Conservation (phyloP, 2,113 vertebrate genomes). For the Struthidea cinerea region DNA sequence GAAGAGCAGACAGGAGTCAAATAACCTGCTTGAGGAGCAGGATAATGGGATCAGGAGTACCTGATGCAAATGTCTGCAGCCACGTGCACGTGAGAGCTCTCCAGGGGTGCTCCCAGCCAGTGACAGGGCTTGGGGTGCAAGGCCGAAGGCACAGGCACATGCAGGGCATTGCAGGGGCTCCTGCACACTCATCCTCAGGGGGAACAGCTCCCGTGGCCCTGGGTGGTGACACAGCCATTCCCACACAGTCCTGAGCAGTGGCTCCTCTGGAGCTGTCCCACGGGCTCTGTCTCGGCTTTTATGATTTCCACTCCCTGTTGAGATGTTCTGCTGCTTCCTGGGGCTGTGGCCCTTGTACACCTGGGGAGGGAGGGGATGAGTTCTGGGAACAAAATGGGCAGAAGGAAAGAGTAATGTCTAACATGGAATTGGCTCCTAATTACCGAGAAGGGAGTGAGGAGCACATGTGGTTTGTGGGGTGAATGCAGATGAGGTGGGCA, state of each 20-base stretch:
- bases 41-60: fast-evolving
- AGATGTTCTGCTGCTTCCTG: not conserved
- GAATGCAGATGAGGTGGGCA: not conserved
- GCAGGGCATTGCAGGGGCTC: not conserved
- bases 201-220: fast-evolving
- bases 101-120: fast-evolving
- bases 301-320: fast-evolving
- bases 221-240: not conserved
- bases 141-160: fast-evolving
- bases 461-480: not conserved
- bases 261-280: not conserved
- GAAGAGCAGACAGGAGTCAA: not conserved
- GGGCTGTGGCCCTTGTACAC: not conserved
- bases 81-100: fast-evolving
- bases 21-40: not conserved
- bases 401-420: not conserved
- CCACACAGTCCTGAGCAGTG: not conserved
- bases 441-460: not conserved
- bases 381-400: not conserved
- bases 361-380: not conserved
- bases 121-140: fast-evolving
- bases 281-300: fast-evolving
- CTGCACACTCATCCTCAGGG: fast-evolving
- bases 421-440: not conserved
- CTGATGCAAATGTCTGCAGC: not conserved